Conservation (phyloP, 2,113 vertebrate species). For the Elachura formosa region DNA sequence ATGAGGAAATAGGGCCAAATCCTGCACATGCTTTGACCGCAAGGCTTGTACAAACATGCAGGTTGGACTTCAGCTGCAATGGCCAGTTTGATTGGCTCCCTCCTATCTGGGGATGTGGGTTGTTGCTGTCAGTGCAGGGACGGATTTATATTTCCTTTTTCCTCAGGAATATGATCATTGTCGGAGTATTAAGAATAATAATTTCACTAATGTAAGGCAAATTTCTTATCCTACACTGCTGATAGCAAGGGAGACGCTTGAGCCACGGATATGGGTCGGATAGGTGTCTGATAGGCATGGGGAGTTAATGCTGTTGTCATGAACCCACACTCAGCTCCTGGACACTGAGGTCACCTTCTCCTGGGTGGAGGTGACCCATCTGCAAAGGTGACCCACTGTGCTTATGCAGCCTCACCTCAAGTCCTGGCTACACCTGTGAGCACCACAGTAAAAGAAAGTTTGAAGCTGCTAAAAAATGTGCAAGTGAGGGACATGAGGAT, state of each 20-base stretch:
- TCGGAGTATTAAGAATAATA: not conserved
- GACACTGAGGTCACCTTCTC: not conserved
- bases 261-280: rapidly evolving
- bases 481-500: not conserved
- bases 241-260: not conserved
- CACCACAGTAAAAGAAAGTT: not conserved
- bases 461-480: not conserved
- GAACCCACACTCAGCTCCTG: not conserved
- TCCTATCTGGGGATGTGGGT: not conserved
- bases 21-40: not conserved
- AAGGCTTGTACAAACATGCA: not conserved
- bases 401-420: not conserved
- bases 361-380: not conserved
- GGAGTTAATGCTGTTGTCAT: not conserved
- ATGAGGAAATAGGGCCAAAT: conserved; percentile 14
- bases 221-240: not conserved
- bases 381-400: not conserved
- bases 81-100: not conserved
- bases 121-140: not conserved
- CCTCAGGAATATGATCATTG: not conserved
- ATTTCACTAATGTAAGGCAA: not conserved
- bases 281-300: not conserved
- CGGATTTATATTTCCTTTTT: conserved; percentile 46
- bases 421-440: not conserved
- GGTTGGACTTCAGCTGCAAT: not conserved